Conservation (phyloP, 2,888 invertebrate species). For the Tipula unca region DNA sequence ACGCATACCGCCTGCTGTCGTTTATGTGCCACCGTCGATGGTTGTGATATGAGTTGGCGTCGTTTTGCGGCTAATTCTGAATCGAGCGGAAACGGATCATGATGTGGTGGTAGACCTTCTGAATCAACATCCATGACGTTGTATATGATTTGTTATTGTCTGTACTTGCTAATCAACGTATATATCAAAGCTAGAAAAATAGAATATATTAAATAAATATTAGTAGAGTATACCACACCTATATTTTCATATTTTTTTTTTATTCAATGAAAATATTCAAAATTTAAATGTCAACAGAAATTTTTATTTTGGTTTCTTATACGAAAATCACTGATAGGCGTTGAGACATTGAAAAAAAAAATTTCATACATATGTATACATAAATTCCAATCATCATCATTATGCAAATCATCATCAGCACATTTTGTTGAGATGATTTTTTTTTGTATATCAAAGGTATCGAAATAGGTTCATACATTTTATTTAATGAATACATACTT, state of each 20-base stretch:
- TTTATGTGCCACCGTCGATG: constrained; percentile 60
- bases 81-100: constrained; percentile 29
- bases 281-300: not conserved
- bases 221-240: not conserved
- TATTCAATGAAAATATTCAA: not conserved
- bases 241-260: too few species aligned
- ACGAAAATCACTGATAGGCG: too few species aligned
- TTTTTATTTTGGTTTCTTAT: too few species aligned
- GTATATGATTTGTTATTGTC: not conserved
- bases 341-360: too few species aligned
- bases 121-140: constrained; percentile 38
- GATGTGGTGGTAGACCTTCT: constrained; percentile 39
- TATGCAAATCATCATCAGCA: too few species aligned
- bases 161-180: too few species aligned
- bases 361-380: too few species aligned
- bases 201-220: not conserved
- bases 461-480: too few species aligned
- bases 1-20: constrained; percentile 79
- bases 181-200: not conserved
- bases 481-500: too few species aligned
- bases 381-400: too few species aligned
- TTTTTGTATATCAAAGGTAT: too few species aligned
- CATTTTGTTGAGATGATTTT: too few species aligned
- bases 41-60: constrained; percentile 52
- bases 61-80: constrained; percentile 44